Percentiles rank a stretch among this genome's conserved stretches.
phyloP scores from a whole-genome alignment of 2,888 invertebrate species.

The Aricia artaxerxes region DNA sequence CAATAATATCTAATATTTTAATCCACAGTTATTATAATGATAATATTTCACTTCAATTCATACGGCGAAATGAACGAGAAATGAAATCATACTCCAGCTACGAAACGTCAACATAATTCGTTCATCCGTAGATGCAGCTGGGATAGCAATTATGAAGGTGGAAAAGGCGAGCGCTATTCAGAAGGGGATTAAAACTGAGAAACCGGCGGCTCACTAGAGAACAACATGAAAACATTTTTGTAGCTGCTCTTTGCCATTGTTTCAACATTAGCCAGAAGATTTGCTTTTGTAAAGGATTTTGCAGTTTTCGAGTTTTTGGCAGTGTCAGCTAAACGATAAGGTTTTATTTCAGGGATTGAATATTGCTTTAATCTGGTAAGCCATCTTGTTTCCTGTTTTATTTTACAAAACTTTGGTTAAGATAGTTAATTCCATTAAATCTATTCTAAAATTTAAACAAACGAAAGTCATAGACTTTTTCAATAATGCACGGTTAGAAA shows the following conservation, averaged over 20 bases:
- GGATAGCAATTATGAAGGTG: slow-evolving; percentile 28
- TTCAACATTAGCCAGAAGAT: slow-evolving; percentile 4
- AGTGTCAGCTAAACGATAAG: neutral
- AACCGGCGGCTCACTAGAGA: neutral
- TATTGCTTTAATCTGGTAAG: neutral
- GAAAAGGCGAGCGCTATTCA: slow-evolving; percentile 30
- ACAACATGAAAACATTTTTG: slow-evolving; percentile 12
- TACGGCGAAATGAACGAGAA: neutral
- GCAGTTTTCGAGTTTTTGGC: neutral
- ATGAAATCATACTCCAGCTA: neutral
- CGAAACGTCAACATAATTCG: slow-evolving; percentile 16
- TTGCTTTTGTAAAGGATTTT: neutral
- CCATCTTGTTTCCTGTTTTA: too few relatives aligned
- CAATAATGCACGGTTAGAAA: too few relatives aligned
- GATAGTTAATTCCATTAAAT: too few relatives aligned
- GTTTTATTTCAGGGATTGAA: neutral
- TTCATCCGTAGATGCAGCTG: slow-evolving; percentile 12
- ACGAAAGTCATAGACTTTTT: too few relatives aligned
- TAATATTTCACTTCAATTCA: neutral
- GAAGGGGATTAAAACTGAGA: slow-evolving; percentile 22
- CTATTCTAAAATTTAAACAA: too few relatives aligned
- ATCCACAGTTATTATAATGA: too few relatives aligned
- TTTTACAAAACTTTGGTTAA: too few relatives aligned
- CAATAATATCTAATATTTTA: too few relatives aligned
- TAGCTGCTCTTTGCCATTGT: neutral